Conservation (phyloP, 1,140 invertebrate genomes). For the Euglossa dilemma region DNA sequence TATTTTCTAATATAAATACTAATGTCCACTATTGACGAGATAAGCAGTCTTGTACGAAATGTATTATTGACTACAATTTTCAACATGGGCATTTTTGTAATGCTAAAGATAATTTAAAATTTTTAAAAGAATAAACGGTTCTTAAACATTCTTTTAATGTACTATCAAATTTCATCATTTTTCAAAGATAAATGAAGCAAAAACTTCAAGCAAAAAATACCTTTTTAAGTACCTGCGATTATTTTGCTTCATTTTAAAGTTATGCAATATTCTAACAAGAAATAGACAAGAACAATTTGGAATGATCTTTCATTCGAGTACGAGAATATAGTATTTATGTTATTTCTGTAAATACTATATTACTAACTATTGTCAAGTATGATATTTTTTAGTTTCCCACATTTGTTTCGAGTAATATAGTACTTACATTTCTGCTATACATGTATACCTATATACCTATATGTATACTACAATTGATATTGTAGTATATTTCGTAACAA, state of each 20-base stretch:
- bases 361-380: slow-evolving; percentile 12
- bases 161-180: slow-evolving; percentile 41
- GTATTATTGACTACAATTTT: slow-evolving; percentile 45
- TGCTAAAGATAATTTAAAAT: slow-evolving; percentile 38
- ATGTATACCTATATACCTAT: slow-evolving; percentile 1
- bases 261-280: slow-evolving; percentile 33
- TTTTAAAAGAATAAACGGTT: slow-evolving; percentile 48
- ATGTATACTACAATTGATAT: background rate
- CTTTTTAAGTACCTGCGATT: slow-evolving; percentile 35
- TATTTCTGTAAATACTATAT: slow-evolving; percentile 39
- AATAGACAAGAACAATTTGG: slow-evolving; percentile 54
- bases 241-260: slow-evolving; percentile 41
- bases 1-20: slow-evolving; percentile 53
- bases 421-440: slow-evolving; percentile 21
- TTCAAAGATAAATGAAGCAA: slow-evolving; percentile 21
- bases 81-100: slow-evolving; percentile 33
- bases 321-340: slow-evolving; percentile 31
- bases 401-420: slow-evolving; percentile 24
- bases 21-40: slow-evolving; percentile 40
- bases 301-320: slow-evolving; percentile 45
- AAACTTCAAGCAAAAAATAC: slow-evolving; percentile 7
- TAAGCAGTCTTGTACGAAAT: slow-evolving; percentile 58
- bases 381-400: background rate
- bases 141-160: slow-evolving; percentile 32
- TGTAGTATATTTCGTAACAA: slow-evolving; percentile 23